phyloP scores from a whole-genome alignment of 2,888 invertebrate genomes.

The Tribolium freemani region DNA sequence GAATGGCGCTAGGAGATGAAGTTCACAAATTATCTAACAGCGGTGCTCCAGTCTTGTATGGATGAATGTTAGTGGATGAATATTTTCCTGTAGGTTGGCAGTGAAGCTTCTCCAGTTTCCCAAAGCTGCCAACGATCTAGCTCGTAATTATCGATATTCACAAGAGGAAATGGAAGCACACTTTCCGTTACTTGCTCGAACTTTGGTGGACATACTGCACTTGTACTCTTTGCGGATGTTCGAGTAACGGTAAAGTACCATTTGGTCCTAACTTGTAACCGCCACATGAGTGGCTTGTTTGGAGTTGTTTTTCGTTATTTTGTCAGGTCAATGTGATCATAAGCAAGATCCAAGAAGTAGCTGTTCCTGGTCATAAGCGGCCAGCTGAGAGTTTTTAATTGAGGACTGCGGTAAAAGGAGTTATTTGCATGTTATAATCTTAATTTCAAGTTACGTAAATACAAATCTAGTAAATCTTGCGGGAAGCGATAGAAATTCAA shows the following conservation, averaged over 20 bases:
- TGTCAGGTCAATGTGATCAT: slow-evolving; percentile 22
- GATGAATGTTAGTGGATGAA: slow-evolving; percentile 43
- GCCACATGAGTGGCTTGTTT: slow-evolving; percentile 30
- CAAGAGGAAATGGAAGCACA: slow-evolving; percentile 16
- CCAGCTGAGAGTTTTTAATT: slow-evolving; percentile 6
- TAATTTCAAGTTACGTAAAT: not conserved
- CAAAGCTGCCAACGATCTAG: slow-evolving; percentile 16
- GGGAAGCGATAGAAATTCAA: too few species aligned
- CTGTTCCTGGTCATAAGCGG: slow-evolving; percentile 38
- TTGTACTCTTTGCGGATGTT: slow-evolving; percentile 11
- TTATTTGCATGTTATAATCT: not conserved
- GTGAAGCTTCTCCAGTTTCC: slow-evolving; percentile 41
- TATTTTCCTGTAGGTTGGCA: slow-evolving; percentile 53
- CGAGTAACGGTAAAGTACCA: slow-evolving; percentile 40
- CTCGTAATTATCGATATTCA: slow-evolving; percentile 5
- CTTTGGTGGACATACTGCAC: slow-evolving; percentile 1
- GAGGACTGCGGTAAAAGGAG: slow-evolving; percentile 3
- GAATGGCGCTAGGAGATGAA: slow-evolving; percentile 5
- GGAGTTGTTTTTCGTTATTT: slow-evolving; percentile 35
- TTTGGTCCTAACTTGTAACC: slow-evolving; percentile 10
- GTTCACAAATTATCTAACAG: slow-evolving; percentile 27
- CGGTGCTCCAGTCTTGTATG: slow-evolving; percentile 18
- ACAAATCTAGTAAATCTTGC: not conserved
- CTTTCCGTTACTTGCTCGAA: slow-evolving; percentile 37
- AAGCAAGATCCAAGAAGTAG: slow-evolving; percentile 5